Conservation (phyloP, 2,113 vertebrate species). For the Labeo rohita region DNA sequence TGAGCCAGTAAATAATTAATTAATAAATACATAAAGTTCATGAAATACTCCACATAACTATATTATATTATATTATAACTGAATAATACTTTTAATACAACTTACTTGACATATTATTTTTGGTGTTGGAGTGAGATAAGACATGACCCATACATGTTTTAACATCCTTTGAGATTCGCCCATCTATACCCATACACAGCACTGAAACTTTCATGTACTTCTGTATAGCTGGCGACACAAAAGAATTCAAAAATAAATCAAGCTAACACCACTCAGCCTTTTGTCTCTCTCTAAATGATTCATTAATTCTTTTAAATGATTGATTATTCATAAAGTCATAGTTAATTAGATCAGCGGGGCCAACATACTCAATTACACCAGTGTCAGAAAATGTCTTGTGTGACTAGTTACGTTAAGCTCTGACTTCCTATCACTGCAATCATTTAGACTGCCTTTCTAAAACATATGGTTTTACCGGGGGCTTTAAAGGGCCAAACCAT, state of each 20-base stretch:
- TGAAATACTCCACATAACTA: no score
- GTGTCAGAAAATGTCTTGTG: background rate
- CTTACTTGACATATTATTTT: background rate
- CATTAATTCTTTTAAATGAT: background rate
- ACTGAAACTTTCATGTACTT: background rate
- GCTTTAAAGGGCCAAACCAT: background rate
- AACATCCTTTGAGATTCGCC: background rate
- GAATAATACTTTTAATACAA: no score
- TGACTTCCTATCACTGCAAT: background rate
- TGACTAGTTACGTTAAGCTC: background rate
- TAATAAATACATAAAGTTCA: no score
- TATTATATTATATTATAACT: no score
- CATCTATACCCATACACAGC: background rate
- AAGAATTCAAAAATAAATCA: background rate
- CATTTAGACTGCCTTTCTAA: background rate
- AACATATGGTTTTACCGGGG: background rate
- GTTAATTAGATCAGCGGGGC: background rate
- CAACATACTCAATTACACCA: background rate
- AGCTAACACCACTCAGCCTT: background rate
- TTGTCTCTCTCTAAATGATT: conserved; percentile 9
- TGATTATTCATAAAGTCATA: conserved; percentile 15
- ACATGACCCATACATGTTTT: background rate
- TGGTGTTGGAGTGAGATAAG: no score
- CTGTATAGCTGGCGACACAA: background rate
- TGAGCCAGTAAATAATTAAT: no score